Percentiles rank a stretch among this genome's conserved stretches.
Evolutionary conservation across 2,888 invertebrate species (phyloP).

Genomic region (Buathra laborator): DNA sequence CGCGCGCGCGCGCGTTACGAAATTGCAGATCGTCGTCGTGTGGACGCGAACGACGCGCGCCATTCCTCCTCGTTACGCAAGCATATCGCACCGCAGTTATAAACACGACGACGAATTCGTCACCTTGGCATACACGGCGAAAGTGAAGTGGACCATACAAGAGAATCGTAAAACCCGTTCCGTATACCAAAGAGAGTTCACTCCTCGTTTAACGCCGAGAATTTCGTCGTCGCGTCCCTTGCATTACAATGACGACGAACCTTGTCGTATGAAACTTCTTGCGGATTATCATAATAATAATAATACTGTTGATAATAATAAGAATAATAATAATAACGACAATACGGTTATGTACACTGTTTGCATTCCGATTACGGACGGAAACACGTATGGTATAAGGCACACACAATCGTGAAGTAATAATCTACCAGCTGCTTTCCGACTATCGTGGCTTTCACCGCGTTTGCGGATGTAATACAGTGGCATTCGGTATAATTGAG

Average conservation of each 20-base stretch:
- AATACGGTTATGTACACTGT: slow-evolving; percentile 38
- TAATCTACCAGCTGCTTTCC: slow-evolving; percentile 55
- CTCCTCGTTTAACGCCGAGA: slow-evolving; percentile 8
- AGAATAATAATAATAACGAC: slow-evolving; percentile 20
- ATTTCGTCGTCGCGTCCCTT: slow-evolving; percentile 40
- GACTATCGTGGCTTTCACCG: slow-evolving; percentile 51
- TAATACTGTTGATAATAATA: neutral
- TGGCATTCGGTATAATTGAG: slow-evolving; percentile 17
- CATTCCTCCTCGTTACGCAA: slow-evolving; percentile 15
- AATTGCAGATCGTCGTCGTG: slow-evolving; percentile 37
- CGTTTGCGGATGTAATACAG: slow-evolving; percentile 44
- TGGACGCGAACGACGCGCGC: neutral
- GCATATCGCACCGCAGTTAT: slow-evolving; percentile 12
- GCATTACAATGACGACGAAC: slow-evolving; percentile 47
- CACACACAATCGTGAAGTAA: slow-evolving; percentile 62
- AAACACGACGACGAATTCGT: slow-evolving; percentile 58
- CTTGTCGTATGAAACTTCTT: slow-evolving; percentile 26
- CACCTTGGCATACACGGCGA: slow-evolving; percentile 65
- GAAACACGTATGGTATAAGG: slow-evolving; percentile 9
- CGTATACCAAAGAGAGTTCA: slow-evolving; percentile 19
- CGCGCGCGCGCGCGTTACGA: slow-evolving; percentile 48
- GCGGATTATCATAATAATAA: no score
- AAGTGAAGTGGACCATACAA: slow-evolving; percentile 48
- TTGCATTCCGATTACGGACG: slow-evolving; percentile 58
- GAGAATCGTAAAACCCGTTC: slow-evolving; percentile 49